These are phyloP conservation scores for Carcina quercana DNA, from an alignment of 2,888 invertebrate species.

Conservation along the genomic window DNA sequence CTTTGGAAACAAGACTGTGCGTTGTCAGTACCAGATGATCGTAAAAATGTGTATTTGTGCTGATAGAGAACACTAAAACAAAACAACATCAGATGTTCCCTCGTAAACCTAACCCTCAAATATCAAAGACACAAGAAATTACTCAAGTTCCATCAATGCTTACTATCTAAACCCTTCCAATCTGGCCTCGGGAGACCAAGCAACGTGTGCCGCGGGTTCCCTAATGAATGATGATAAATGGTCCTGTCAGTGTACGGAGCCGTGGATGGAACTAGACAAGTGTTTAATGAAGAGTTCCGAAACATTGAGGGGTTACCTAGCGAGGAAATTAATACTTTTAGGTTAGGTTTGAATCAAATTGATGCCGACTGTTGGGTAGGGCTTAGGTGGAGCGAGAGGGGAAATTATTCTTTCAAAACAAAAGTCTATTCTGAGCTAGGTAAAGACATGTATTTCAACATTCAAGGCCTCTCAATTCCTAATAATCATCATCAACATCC, in stretches of 20 bases:
- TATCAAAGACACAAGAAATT: constrained; percentile 2
- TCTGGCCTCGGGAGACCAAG: constrained; percentile 46
- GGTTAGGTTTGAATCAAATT: neutral
- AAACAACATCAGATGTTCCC: too few species aligned
- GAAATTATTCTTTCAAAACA: too few species aligned
- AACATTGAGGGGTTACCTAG: constrained; percentile 1
- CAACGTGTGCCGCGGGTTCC: constrained; percentile 27
- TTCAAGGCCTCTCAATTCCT: too few species aligned
- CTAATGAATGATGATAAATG: constrained; percentile 70
- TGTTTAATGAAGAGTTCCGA: constrained; percentile 4
- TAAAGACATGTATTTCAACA: too few species aligned
- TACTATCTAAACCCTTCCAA: constrained; percentile 54
- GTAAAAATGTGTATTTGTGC: too few species aligned
- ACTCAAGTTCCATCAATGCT: constrained; percentile 21
- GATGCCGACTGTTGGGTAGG: neutral
- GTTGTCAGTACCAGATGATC: too few species aligned
- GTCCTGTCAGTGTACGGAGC: constrained; percentile 29
- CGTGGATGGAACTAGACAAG: constrained; percentile 1
- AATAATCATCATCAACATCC: too few species aligned
- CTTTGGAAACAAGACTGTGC: too few species aligned
- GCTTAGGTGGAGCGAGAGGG: neutral
- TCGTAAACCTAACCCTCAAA: too few species aligned
- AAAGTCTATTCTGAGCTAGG: too few species aligned
- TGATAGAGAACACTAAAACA: too few species aligned
- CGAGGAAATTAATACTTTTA: constrained; percentile 3